Evolutionary conservation across 2,113 vertebrate genomes (phyloP).

Genomic region (Ciconia stormi): DNA sequence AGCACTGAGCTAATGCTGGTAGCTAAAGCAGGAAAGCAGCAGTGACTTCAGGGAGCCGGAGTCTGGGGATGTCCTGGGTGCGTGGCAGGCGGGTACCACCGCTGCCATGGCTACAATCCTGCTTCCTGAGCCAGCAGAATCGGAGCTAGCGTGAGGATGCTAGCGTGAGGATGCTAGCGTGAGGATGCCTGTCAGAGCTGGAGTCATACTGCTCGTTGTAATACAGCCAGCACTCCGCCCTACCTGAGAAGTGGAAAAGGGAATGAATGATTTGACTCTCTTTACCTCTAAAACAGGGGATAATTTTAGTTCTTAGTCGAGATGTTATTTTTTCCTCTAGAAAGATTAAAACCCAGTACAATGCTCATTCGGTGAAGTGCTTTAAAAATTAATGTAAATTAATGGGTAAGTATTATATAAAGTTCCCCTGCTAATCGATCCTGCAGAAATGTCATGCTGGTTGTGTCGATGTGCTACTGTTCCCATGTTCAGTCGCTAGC

Average conservation of each 20-base stretch:
- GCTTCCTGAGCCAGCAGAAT: background rate
- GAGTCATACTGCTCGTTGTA: rapidly evolving
- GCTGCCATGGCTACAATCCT: background rate
- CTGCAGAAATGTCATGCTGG: background rate
- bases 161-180: background rate
- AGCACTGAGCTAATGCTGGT: background rate
- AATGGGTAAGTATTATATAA: background rate
- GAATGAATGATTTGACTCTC: background rate
- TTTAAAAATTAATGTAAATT: background rate
- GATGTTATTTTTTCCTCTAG: background rate
- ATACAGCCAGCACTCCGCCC: background rate
- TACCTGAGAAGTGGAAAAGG: background rate
- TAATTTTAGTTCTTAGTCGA: background rate
- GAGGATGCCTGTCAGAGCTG: background rate
- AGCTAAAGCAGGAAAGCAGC: background rate
- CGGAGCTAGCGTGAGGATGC: background rate
- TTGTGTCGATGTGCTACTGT: background rate
- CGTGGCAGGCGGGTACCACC: background rate
- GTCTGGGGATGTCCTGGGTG: background rate
- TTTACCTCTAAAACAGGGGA: background rate
- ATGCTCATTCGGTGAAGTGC: background rate
- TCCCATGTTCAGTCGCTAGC: background rate
- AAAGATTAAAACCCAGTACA: background rate
- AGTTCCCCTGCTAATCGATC: background rate
- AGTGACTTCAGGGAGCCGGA: background rate